These are phyloP conservation scores for Caenorhabditis parvicauda DNA, from an alignment of 2,888 invertebrate genomes.

Conservation along the genomic window DNA sequence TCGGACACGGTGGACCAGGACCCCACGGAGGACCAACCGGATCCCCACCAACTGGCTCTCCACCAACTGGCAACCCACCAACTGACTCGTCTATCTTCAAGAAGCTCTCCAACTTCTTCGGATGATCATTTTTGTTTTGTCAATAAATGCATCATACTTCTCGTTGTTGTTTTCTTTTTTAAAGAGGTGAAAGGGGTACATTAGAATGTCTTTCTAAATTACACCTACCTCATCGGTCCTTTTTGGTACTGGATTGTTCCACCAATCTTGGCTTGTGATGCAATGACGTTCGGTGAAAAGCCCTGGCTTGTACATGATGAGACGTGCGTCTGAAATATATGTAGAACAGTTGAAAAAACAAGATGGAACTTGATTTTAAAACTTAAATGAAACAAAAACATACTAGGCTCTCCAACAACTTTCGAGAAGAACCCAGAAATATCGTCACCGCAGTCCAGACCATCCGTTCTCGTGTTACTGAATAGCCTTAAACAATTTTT, in stretches of 20 bases:
- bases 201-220: no score
- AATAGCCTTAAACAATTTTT: constrained; percentile 35
- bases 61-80: no score
- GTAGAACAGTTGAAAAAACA: background rate
- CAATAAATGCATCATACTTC: no score
- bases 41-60: no score
- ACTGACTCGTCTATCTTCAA: no score
- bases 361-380: background rate
- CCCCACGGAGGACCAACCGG: no score
- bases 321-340: constrained; percentile 22
- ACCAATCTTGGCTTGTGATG: constrained; percentile 28
- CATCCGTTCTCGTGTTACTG: constrained; percentile 42
- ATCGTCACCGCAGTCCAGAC: constrained; percentile 53
- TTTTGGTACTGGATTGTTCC: constrained; percentile 43
- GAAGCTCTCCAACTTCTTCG: no score
- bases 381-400: no score
- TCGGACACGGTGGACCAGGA: no score
- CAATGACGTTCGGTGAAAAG: constrained; percentile 51
- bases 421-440: constrained; percentile 39
- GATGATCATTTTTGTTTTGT: no score
- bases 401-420: constrained; percentile 28
- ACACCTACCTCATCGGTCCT: constrained; percentile 37
- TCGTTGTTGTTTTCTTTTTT: no score
- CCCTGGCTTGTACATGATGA: constrained; percentile 43
- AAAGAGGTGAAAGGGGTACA: no score